Base-by-base conservation (phyloP, 2,888 invertebrate species). In the Standfussiana lucernea region DNA sequence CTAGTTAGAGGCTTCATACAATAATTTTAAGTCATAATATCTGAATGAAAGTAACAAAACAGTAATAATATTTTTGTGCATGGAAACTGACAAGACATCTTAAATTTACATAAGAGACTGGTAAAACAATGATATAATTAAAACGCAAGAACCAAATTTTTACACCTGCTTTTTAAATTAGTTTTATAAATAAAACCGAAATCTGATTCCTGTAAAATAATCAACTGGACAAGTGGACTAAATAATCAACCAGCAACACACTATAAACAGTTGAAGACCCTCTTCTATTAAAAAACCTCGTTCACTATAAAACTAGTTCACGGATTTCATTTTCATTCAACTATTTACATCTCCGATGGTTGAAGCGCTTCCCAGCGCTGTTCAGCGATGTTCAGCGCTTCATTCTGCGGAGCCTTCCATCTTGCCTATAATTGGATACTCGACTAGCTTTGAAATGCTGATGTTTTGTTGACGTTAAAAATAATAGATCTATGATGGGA, bases 291-390 rank as follows among this genome's bases (percentile, higher is more conserved):
- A 65, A 72, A 65, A 72, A 47, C 24, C n/a, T 35, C 47, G 37
- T 79, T 72, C 24, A 28, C 80, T 50, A 61, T 28, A 35, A 42
- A 80, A 80, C 56, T 73, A 47, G 65, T 73, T 66, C 65, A 50
- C 59, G 65, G 56, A 80, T 74, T n/a, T 74, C 42, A 61, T 65
- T 80, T 80, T 73, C 74, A 80, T 79, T 80, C 80, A 80, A 68
- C 67, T 67, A 47, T 79, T 82, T 82, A 77, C 59, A 47, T 70
- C 45, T 37, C n/a, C 35, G 50, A 18, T 75, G 69, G 45, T 66
- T 65, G 69, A 59, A 76, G 69, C 77, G 65, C 42, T 50, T 75
- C 64, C 40, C 64, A 18, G 40, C 64, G 64, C 40, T 40, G 64
- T 40, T 40, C 42, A 59, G 50, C 37, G 37, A 64, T 69, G 76